A percentile compares a stretch with the other conserved stretches of the same genome.
phyloP scores from a whole-genome alignment of 2,113 vertebrate species.

The Otus sunia region DNA sequence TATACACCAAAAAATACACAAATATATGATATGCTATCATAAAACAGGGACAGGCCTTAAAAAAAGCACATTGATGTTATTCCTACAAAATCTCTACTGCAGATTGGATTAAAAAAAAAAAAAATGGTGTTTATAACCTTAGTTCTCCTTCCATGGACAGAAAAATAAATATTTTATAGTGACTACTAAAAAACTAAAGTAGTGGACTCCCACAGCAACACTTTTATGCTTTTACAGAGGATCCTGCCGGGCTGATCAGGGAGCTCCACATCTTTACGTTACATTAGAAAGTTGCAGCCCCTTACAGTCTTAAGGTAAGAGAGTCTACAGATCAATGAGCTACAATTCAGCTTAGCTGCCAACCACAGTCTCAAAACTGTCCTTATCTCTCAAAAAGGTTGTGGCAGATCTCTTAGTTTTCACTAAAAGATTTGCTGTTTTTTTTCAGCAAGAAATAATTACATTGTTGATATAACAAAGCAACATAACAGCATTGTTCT shows the following conservation, averaged over 20 bases:
- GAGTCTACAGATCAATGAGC: neutral
- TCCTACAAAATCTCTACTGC: neutral
- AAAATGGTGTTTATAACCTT: neutral
- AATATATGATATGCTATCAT: neutral
- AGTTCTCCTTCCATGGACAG: neutral
- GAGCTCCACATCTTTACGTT: neutral
- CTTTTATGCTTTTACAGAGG: neutral
- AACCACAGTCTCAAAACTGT: neutral
- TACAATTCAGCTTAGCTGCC: neutral
- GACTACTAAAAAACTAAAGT: neutral
- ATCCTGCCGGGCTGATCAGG: neutral
- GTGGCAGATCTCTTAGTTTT: neutral
- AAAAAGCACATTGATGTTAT: neutral
- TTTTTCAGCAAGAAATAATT: neutral
- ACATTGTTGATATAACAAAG: neutral
- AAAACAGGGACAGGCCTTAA: neutral
- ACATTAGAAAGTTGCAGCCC: neutral
- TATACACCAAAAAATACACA: neutral
- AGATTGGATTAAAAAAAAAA: neutral
- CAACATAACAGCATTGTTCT: neutral
- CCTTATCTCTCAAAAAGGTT: neutral
- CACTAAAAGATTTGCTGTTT: neutral
- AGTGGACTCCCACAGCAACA: neutral
- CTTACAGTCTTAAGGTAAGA: neutral
- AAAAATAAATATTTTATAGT: neutral